Evolutionary conservation across 2,113 vertebrate genomes (phyloP), one percentile per base, ranked within the genome.

Genomic region (Gobius niger): DNA sequence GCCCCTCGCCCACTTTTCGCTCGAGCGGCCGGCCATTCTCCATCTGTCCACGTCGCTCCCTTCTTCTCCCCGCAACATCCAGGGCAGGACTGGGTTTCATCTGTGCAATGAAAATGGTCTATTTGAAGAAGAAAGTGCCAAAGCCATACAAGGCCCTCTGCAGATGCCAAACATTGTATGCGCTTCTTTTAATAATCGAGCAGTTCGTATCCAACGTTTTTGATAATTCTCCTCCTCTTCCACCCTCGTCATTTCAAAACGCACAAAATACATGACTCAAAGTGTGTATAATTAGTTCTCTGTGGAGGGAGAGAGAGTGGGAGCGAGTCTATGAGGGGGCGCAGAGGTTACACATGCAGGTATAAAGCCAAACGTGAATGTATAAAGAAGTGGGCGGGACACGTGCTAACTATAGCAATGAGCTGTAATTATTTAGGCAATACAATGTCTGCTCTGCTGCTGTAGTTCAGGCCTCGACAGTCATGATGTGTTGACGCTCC

Each of bases 261-360:
- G 54, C 24, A 14, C 40, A 60, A 60, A 60, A 9, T 15, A 14
- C 16, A 41, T 60, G 57, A 60, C 4, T 60, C 57, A 60, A 42
- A 60, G 24, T 34, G 57, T 60, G 57, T n/a, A 60, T 60, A 60
- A 60, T 60, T 15, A 60, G 57, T 60, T 60, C n/a, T 60, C 19
- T 44, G 57, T 40, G 8, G 14, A 5, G 40, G 44, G 57, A 16
- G 13, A 42, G 7, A 9, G 57, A 44, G 85, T 82, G 80, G 82
- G 80, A 77, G 63, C 63, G 75, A 49, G 68, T 63, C 34, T 63
- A 5, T 62, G 75, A 79, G 82, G 82, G 84, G 78, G 82, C 53
- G 82, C 68, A 70, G 76, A 80, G 73, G 78, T 83, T 87, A 83
- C 24, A 34, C 24, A 34, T 34, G 24, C 57, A 86, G 78, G 76